Percentiles rank a stretch among this genome's conserved stretches.
Conservation (phyloP, 2,797 vertebrate genomes). For the Streptopelia turtur region DNA sequence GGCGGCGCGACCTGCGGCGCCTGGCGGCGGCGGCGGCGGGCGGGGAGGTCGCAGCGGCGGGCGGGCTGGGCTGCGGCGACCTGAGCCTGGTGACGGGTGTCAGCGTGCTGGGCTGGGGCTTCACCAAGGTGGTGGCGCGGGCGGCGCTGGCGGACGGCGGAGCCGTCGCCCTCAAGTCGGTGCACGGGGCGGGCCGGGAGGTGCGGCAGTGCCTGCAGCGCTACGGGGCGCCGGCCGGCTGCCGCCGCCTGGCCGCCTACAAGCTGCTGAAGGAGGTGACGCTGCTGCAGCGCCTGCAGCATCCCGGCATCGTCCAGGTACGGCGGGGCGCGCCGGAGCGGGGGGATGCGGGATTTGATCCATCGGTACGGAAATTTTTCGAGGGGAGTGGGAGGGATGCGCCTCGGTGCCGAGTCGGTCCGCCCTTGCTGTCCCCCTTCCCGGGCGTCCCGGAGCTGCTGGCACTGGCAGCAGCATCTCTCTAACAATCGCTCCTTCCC, state of each 20-base stretch:
- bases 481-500: background rate
- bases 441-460: background rate
- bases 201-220: slow-evolving; percentile 85
- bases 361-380: accelerated
- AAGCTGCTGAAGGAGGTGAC: slow-evolving; percentile 89
- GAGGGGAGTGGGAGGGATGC: too few species aligned
- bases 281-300: slow-evolving; percentile 83
- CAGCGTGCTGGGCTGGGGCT: slow-evolving; percentile 85
- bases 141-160: slow-evolving; percentile 79
- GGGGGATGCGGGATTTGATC: background rate
- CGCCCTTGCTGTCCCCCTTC: accelerated
- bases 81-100: slow-evolving; percentile 76
- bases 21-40: background rate
- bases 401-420: background rate
- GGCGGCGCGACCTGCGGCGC: slow-evolving; percentile 39
- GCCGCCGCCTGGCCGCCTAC: slow-evolving; percentile 85
- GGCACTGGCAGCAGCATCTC: background rate
- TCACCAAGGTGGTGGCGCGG: slow-evolving; percentile 87
- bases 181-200: slow-evolving; percentile 83
- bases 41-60: background rate
- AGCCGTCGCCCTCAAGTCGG: slow-evolving; percentile 84
- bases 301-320: slow-evolving; percentile 90
- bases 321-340: background rate
- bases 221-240: slow-evolving; percentile 81
- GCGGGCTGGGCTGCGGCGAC: slow-evolving; percentile 79